Percentiles rank a stretch among this genome's conserved stretches.
These are phyloP conservation scores for Carcina quercana DNA, from an alignment of 2,888 invertebrate genomes.

Conservation along the genomic window DNA sequence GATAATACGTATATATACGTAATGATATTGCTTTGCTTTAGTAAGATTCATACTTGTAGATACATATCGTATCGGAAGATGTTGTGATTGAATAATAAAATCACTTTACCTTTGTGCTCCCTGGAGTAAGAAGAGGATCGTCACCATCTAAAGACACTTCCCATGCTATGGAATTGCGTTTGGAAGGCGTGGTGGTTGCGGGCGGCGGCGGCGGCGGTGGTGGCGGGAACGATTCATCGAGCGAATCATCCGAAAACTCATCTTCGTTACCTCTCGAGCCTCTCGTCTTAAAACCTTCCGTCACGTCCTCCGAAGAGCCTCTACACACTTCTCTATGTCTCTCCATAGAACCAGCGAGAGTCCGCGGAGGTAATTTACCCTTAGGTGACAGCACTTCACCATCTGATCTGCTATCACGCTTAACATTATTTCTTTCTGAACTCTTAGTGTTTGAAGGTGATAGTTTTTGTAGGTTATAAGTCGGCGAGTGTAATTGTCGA, in stretches of 20 bases:
- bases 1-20: too few relatives aligned
- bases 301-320: constrained; percentile 69
- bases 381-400: constrained; percentile 62
- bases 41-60: too few relatives aligned
- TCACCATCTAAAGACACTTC: constrained; percentile 86
- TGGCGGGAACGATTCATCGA: constrained; percentile 84
- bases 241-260: constrained; percentile 85
- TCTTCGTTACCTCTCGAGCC: constrained; percentile 57
- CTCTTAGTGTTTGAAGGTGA: constrained; percentile 58
- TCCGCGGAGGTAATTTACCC: constrained; percentile 78
- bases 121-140: constrained; percentile 81
- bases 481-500: constrained; percentile 56
- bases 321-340: constrained; percentile 87
- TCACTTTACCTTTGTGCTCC: constrained; percentile 76
- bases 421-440: constrained; percentile 47
- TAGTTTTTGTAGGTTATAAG: constrained; percentile 48
- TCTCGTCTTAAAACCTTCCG: constrained; percentile 47
- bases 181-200: constrained; percentile 73
- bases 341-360: constrained; percentile 81
- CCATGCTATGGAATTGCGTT: constrained; percentile 90
- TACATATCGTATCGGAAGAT: too few relatives aligned
- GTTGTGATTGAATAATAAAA: too few relatives aligned
- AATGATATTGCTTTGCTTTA: too few relatives aligned
- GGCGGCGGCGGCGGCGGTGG: constrained; percentile 78
- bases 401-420: constrained; percentile 56